These are phyloP conservation scores for Thereva nobilitata DNA, from an alignment of 2,888 invertebrate species.

Conservation along the genomic window DNA sequence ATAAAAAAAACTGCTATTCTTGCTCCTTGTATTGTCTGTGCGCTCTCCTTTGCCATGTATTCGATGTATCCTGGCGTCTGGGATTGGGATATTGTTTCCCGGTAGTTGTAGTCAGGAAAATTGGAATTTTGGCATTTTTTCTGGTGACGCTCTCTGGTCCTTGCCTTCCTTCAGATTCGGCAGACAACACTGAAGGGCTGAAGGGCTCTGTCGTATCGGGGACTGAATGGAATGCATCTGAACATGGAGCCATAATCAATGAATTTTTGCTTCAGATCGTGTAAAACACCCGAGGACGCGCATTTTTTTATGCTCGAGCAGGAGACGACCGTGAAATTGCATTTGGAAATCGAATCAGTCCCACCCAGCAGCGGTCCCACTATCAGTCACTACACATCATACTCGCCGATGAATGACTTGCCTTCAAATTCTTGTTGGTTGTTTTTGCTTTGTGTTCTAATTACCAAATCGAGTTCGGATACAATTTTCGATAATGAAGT, in stretches of 20 bases:
- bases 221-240: constrained; percentile 3
- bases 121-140: constrained; percentile 12
- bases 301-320: constrained; percentile 34
- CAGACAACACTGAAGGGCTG: too few relatives aligned
- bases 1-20: constrained; percentile 16
- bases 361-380: not conserved
- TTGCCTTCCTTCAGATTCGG: too few relatives aligned
- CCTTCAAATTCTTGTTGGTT: not conserved
- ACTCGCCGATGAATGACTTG: not conserved
- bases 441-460: constrained; percentile 29
- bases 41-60: constrained; percentile 22
- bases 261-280: constrained; percentile 15
- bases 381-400: constrained; percentile 11
- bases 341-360: constrained; percentile 35
- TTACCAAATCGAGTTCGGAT: constrained; percentile 13
- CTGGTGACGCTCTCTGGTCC: constrained; percentile 14
- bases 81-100: constrained; percentile 1
- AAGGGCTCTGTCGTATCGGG: not conserved
- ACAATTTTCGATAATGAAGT: constrained; percentile 23
- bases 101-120: not conserved
- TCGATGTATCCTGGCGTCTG: constrained; percentile 17
- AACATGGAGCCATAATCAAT: constrained; percentile 3
- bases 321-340: constrained; percentile 36
- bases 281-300: constrained; percentile 27
- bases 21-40: constrained; percentile 21